Percentiles rank a stretch among this genome's conserved stretches.
These are phyloP conservation scores for fruit fly (Drosophila melanogaster) DNA, from an alignment of 1,140 invertebrate genomes.

Conservation along the genomic window Release_6_plus_ISO1_MT NT_033779.5:10687501-10688000, in stretches of 20 bases:
- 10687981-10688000: constrained; percentile 10
- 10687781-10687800: constrained; percentile 4
- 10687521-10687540: too few species aligned
- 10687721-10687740: constrained; percentile 9
- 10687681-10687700: constrained; percentile 13
- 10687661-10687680: too few species aligned
- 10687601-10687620: too few species aligned
- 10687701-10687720: constrained; percentile 11
- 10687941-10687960: constrained; percentile 14
- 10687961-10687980: constrained; percentile 6
- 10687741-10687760: constrained; percentile 31
- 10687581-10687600: too few species aligned
- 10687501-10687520: too few species aligned
- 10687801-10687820: constrained; percentile 3
- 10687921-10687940: constrained; percentile 27
- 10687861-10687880: constrained; percentile 11
- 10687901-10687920: constrained; percentile 19
- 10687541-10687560: too few species aligned
- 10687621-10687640: too few species aligned
- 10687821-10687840: constrained; percentile 20
- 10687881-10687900: constrained; percentile 23
- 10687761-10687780: constrained; percentile 27
- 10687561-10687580: too few species aligned
- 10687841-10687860: constrained; percentile 19
- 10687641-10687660: too few species aligned